These are phyloP conservation scores for Plectropomus leopardus DNA, from an alignment of 2,113 vertebrate genomes.

Conservation along the genomic window DNA sequence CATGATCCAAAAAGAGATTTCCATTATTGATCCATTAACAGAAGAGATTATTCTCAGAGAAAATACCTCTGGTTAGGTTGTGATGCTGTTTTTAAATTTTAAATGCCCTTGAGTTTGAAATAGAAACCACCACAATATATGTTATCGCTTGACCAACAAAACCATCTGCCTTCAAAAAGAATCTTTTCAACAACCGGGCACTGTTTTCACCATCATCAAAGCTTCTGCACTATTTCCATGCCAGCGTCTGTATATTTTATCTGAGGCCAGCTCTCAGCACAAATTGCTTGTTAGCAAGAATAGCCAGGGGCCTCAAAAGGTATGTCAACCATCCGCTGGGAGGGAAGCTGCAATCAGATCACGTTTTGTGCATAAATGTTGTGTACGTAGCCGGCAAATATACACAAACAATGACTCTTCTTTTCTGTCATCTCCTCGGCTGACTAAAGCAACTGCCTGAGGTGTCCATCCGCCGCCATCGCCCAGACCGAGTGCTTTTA, in stretches of 20 bases:
- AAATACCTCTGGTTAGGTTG: conserved; percentile 15
- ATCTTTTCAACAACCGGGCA: conserved; percentile 14
- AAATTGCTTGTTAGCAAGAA: conserved; percentile 67
- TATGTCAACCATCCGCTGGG: conserved; percentile 38
- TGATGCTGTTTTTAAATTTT: conserved; percentile 51
- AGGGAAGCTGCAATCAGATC: conserved; percentile 31
- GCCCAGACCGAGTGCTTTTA: conserved; percentile 32
- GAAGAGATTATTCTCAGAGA: conserved; percentile 35
- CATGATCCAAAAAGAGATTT: conserved; percentile 60
- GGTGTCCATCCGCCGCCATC: conserved; percentile 52
- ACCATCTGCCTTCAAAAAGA: background rate
- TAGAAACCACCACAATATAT: conserved; percentile 3
- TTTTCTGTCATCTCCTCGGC: conserved; percentile 35
- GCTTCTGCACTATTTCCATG: conserved; percentile 20
- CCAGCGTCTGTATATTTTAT: conserved; percentile 46
- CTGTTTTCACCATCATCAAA: conserved; percentile 17
- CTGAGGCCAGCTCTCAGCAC: conserved; percentile 27
- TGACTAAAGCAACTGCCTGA: conserved; percentile 36
- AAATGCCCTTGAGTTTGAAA: conserved; percentile 45
- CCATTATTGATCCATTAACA: conserved; percentile 68
- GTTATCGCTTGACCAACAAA: conserved; percentile 31
- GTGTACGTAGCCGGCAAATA: conserved; percentile 36
- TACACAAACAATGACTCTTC: conserved; percentile 49
- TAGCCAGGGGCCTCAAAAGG: conserved; percentile 55
- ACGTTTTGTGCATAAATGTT: conserved; percentile 9